Percentiles rank a stretch among this genome's conserved stretches.
Evolutionary conservation across 1,140 invertebrate species (phyloP).

Genomic region (Pogonus chalceus): DNA sequence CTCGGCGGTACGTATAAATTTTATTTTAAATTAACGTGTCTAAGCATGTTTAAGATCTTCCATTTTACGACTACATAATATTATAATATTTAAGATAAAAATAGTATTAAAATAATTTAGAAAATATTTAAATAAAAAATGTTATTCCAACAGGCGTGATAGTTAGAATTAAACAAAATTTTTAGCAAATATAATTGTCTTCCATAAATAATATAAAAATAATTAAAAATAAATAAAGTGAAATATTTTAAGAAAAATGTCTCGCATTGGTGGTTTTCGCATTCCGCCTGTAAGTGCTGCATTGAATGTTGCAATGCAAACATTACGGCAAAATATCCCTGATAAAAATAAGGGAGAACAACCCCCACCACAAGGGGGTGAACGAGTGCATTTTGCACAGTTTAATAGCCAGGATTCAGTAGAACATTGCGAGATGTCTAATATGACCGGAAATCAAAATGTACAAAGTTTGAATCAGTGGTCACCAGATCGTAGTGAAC

Average conservation of each 20-base stretch:
- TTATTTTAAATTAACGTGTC: slow-evolving; percentile 7
- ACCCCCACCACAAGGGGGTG: slow-evolving; percentile 29
- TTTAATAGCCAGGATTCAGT: slow-evolving; percentile 32
- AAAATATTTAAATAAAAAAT: neutral
- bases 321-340: slow-evolving; percentile 64
- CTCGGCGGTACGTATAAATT: slow-evolving; percentile 20
- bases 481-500: slow-evolving; percentile 34
- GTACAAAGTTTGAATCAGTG: slow-evolving; percentile 40
- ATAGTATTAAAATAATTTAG: slow-evolving; percentile 6
- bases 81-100: slow-evolving; percentile 4
- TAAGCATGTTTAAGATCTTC: neutral
- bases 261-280: slow-evolving; percentile 47
- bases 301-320: slow-evolving; percentile 69
- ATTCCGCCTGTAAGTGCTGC: slow-evolving; percentile 63
- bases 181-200: too few species aligned
- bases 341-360: slow-evolving; percentile 40
- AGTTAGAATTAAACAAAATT: too few species aligned
- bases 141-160: neutral
- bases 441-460: slow-evolving; percentile 45
- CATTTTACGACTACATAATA: neutral
- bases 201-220: neutral
- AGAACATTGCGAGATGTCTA: slow-evolving; percentile 47
- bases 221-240: neutral
- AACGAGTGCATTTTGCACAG: slow-evolving; percentile 40
- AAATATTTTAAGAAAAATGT: slow-evolving; percentile 42